Conservation (phyloP, 2,888 invertebrate species). For the Leptogaster cylindrica region DNA sequence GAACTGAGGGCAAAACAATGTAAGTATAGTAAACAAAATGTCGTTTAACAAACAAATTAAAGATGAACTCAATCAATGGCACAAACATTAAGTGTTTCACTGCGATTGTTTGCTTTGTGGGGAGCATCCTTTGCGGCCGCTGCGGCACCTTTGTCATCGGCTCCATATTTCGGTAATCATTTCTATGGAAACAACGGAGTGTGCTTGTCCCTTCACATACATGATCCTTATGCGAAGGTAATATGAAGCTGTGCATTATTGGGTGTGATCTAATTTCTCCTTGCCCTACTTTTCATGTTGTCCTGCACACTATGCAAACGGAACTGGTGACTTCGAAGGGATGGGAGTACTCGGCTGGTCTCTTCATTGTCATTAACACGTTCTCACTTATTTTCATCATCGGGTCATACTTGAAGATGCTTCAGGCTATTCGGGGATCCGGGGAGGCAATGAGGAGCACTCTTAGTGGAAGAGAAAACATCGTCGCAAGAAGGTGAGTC, state of each 20-base stretch:
- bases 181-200: conserved; percentile 69
- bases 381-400: conserved; percentile 66
- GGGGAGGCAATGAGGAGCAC: conserved; percentile 67
- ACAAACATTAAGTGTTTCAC: conserved; percentile 57
- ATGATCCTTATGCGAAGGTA: conserved; percentile 68
- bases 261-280: not conserved
- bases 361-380: conserved; percentile 67
- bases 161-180: conserved; percentile 64
- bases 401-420: conserved; percentile 67
- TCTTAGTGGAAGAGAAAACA: conserved; percentile 65
- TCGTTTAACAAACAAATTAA: not conserved
- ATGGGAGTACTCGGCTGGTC: conserved; percentile 67
- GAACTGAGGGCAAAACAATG: conserved; percentile 55
- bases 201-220: conserved; percentile 67
- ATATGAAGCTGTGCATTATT: no score
- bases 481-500: conserved; percentile 64
- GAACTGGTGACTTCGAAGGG: conserved; percentile 59
- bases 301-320: no score
- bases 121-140: conserved; percentile 63
- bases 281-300: no score
- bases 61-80: not conserved
- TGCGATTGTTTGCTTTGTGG: conserved; percentile 65
- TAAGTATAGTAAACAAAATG: conserved; percentile 44
- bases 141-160: conserved; percentile 63
- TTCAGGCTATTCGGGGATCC: conserved; percentile 66